Evolutionary conservation across 2,888 invertebrate genomes (phyloP).

Genomic region (Drosophila aldrichi): DNA sequence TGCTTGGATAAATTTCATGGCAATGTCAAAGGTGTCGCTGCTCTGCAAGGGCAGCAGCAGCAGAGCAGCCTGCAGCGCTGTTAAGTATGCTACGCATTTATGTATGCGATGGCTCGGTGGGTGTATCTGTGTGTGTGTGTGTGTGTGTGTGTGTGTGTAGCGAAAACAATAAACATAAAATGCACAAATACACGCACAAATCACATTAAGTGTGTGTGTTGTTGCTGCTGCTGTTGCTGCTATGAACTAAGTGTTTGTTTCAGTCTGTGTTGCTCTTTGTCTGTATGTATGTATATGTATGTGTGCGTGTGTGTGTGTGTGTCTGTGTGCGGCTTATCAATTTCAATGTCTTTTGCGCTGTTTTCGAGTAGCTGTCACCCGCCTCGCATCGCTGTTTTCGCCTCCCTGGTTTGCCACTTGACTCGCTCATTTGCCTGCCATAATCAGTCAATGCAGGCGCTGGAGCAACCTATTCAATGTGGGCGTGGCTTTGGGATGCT

Average conservation of each 20-base stretch:
- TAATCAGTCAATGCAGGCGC: slow-evolving; percentile 63
- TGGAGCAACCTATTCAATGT: neutral
- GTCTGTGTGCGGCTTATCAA: slow-evolving; percentile 61
- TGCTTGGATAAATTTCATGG: slow-evolving; percentile 15
- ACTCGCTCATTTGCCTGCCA: slow-evolving; percentile 64
- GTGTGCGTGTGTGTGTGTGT: neutral
- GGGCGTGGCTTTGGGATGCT: neutral
- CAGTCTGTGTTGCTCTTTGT: neutral
- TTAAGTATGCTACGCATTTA: slow-evolving; percentile 27
- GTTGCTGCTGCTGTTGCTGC: slow-evolving; percentile 1
- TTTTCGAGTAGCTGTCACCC: slow-evolving; percentile 9
- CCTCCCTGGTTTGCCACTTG: slow-evolving; percentile 49
- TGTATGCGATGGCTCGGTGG: too few species aligned
- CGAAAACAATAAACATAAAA: slow-evolving; percentile 73
- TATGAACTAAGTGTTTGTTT: slow-evolving; percentile 1
- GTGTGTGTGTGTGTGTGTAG: slow-evolving; percentile 28
- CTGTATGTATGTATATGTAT: neutral
- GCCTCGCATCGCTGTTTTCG: slow-evolving; percentile 11
- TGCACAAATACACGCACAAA: slow-evolving; percentile 48
- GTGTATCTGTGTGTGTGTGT: too few species aligned
- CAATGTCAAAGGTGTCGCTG: slow-evolving; percentile 32
- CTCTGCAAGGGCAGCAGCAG: slow-evolving; percentile 16
- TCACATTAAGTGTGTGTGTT: slow-evolving; percentile 18
- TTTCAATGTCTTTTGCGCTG: slow-evolving; percentile 48
- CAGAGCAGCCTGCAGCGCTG: slow-evolving; percentile 8